Percentiles rank a stretch among this genome's conserved stretches.
These are phyloP conservation scores for Laterallus jamaicensis DNA, from an alignment of 2,113 vertebrate species.

Conservation along the genomic window DNA sequence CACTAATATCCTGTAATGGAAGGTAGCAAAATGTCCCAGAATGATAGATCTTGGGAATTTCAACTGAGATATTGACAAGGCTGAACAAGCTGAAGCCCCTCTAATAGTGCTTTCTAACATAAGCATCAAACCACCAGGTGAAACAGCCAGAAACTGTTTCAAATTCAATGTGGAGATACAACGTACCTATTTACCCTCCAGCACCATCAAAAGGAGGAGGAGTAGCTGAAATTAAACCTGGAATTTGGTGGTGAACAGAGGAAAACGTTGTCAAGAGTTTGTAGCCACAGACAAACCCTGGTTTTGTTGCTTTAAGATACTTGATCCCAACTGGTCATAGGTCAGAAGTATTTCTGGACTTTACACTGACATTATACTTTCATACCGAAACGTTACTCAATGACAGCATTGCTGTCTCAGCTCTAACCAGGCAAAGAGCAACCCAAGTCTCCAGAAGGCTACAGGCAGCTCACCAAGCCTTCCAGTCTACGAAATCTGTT, in stretches of 20 bases:
- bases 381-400: constrained; percentile 17
- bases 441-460: not conserved
- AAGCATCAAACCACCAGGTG: not conserved
- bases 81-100: not conserved
- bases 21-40: not conserved
- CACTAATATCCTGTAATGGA: not conserved
- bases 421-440: not conserved
- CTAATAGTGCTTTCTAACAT: not conserved
- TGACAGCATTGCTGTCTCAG: not conserved
- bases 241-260: not conserved
- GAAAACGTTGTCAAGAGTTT: not conserved
- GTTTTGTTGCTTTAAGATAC: constrained; percentile 52
- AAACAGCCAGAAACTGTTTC: not conserved
- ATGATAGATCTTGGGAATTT: not conserved
- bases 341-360: constrained; percentile 67
- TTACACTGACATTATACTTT: constrained; percentile 49
- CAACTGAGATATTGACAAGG: not conserved
- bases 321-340: constrained; percentile 34
- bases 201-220: not conserved
- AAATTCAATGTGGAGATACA: not conserved
- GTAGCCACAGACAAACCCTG: not conserved
- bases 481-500: not conserved
- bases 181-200: not conserved
- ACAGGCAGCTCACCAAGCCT: not conserved
- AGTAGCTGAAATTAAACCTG: not conserved